These are phyloP conservation scores for Tipula unca DNA, from an alignment of 2,888 invertebrate species.

Conservation along the genomic window DNA sequence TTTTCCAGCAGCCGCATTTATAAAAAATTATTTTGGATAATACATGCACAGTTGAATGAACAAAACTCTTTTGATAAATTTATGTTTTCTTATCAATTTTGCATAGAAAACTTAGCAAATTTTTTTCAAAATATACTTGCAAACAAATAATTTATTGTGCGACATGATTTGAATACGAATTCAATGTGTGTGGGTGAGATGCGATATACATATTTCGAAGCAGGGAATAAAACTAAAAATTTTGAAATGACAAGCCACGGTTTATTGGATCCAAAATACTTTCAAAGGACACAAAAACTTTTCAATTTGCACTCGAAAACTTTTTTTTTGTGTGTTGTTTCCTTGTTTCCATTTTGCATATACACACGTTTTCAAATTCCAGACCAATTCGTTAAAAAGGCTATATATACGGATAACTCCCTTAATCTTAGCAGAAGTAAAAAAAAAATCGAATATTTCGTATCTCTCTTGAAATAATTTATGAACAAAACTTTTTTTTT, in stretches of 20 bases:
- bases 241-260: not conserved
- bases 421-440: not conserved
- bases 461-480: constrained; percentile 8
- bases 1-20: too few species aligned
- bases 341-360: not conserved
- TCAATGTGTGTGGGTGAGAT: not conserved
- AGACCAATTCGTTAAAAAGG: constrained; percentile 3
- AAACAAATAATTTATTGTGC: not conserved
- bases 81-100: not conserved
- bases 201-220: not conserved
- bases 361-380: not conserved
- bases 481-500: not conserved
- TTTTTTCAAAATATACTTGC: not conserved
- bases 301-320: not conserved
- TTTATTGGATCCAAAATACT: not conserved
- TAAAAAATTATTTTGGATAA: not conserved
- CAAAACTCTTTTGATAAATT: not conserved
- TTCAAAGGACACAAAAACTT: not conserved
- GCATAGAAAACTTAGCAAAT: not conserved
- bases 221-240: not conserved
- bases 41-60: not conserved
- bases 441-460: not conserved
- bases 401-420: not conserved
- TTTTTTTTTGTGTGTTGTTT: not conserved
- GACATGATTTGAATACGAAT: not conserved